Base-by-base conservation (phyloP, 2,113 vertebrate species). In the Malurus melanocephalus region DNA sequence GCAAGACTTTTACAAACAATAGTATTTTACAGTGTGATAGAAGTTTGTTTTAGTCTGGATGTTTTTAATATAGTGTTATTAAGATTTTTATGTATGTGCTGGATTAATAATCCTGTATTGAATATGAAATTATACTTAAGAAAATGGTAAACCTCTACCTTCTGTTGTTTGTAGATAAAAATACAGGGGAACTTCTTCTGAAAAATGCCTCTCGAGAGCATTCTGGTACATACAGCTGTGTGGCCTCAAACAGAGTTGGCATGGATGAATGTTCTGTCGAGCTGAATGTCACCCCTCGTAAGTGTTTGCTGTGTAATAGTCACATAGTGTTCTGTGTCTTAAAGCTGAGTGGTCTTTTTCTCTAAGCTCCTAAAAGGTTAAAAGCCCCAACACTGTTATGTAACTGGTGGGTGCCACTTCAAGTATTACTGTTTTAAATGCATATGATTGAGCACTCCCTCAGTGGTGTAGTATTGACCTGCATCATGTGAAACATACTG, bases 201-300 rank as follows among this genome's bases (percentile, higher is more conserved):
- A 98, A 96, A 94, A 99, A 99, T 16, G 98, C 98, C 15, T 98
- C 98, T 61, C 93, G 95, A 28, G 96, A 96, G 15, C 94, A 97
- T 61, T 99, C 99, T 27, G 99, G 99, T 28, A 96, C 78, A 2
- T 99, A 99, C 94, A 97, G 20, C 85, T 99, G 99, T 81, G 93
- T 96, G 7, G 97, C 96, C 69, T 89, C 61, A 43, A 99, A 99
- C 93, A 94, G 97, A 59, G 98, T 99, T 38, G 99, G 99, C 86
- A 88, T 82, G 1, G 98, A 99, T 49, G 97, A 99, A 60, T 99
- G 99, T 95, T 60, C 90, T 14, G 57, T 99, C 23, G 57, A 92
- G 66, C 97, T 99, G 74, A 97, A 96, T 4, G 95, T 99, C 52
- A 98, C 98, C 43, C 98, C 98, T 73, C 98, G 99, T 99, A 94